A percentile compares a stretch with the other conserved stretches of the same genome.
phyloP scores from a whole-genome alignment of 2,113 vertebrate species.

The Stercorarius parasiticus region DNA sequence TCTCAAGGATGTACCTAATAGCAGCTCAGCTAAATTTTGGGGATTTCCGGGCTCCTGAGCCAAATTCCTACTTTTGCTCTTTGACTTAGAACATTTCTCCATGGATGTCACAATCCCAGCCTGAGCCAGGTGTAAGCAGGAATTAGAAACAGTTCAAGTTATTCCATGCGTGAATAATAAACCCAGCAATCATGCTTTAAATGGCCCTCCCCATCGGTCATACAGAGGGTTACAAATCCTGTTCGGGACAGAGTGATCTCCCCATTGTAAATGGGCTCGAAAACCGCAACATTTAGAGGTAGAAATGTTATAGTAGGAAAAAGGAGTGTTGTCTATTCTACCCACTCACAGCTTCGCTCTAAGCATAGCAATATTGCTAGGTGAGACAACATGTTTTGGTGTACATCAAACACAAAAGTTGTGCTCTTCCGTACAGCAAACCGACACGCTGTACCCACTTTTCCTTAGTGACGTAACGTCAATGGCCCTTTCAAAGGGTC shows the following conservation, averaged over 20 bases:
- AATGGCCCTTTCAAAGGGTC: not conserved
- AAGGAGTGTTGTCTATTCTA: rapidly evolving
- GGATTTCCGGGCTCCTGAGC: not conserved
- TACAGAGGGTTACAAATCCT: not conserved
- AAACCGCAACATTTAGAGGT: not conserved
- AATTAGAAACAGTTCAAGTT: not conserved
- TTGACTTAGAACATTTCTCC: not conserved
- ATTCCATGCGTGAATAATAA: not conserved
- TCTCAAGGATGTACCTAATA: not conserved
- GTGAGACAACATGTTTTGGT: not conserved
- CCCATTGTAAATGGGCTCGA: not conserved
- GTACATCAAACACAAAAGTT: not conserved
- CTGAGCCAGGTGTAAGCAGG: not conserved
- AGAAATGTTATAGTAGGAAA: not conserved
- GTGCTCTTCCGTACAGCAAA: not conserved
- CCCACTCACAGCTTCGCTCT: not conserved
- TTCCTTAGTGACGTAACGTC: not conserved
- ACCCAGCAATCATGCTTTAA: not conserved
- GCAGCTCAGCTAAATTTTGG: not conserved
- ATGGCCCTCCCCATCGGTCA: not conserved
- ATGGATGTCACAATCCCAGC: not conserved
- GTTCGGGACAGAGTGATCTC: not conserved
- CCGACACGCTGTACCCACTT: not conserved
- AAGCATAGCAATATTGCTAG: not conserved
- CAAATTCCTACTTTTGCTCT: not conserved